These are phyloP conservation scores for Drosophila parabipectinata DNA, from an alignment of 1,140 invertebrate species.

Conservation along the genomic window DNA sequence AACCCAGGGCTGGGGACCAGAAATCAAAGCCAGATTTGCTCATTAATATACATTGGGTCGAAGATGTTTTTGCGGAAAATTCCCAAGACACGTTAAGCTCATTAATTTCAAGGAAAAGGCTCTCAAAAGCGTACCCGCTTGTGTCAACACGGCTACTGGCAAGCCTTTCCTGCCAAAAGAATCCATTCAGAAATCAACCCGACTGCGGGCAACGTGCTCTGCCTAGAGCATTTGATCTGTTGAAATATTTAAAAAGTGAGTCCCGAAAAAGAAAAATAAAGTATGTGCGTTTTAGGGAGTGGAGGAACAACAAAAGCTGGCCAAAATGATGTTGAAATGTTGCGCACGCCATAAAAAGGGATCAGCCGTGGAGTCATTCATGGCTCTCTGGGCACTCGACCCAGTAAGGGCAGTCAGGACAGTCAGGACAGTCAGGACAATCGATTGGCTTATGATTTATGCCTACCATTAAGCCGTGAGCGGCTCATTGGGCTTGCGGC, in stretches of 20 bases:
- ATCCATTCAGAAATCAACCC: neutral
- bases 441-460: conserved; percentile 81
- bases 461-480: conserved; percentile 63
- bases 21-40: conserved; percentile 43
- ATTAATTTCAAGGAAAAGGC: conserved; percentile 35
- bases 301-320: conserved; percentile 1
- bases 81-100: conserved; percentile 31
- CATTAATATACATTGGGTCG: conserved; percentile 40
- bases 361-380: conserved; percentile 64
- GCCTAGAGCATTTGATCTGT: conserved; percentile 51
- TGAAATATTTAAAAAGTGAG: conserved; percentile 65
- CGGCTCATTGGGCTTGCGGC: conserved; percentile 53
- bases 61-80: conserved; percentile 11
- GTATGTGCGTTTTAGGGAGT: conserved; percentile 8
- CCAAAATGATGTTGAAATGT: conserved; percentile 60
- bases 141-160: conserved; percentile 12
- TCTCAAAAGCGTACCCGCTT: neutral
- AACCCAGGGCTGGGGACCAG: neutral
- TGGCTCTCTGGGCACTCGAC: conserved; percentile 32
- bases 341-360: conserved; percentile 74
- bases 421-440: conserved; percentile 49
- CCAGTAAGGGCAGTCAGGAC: conserved; percentile 24
- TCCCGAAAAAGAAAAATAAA: conserved; percentile 9
- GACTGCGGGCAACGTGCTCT: conserved; percentile 50
- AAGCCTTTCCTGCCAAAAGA: conserved; percentile 31